Base-by-base conservation (phyloP, 2,797 vertebrate genomes). In the Salarias fasciatus region DNA sequence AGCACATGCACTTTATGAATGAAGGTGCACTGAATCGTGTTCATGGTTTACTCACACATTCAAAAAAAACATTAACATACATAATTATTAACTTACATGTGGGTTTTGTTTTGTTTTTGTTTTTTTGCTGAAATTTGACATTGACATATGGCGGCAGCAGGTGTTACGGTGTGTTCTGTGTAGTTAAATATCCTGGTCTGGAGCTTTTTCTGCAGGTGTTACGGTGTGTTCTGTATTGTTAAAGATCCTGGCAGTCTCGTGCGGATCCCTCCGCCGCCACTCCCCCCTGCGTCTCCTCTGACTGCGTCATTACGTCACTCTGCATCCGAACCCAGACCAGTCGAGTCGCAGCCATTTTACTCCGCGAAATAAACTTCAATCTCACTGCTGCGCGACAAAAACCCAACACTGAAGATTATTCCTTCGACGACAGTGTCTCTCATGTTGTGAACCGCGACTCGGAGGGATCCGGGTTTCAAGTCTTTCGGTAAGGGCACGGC, bases 331-430 rank as follows among this genome's bases (percentile, higher is more conserved):
- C 62, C 71, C 6, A 70, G 79, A 83, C 62, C 68, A 85, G 78
- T 82, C 84, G 93, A 85, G 78, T 82, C 84, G 93, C 93, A 89
- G 93, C 93, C 93, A 94, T 94, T 91, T 94, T 94, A 83, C 88
- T 91, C 88, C 75, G 80, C 60, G 65, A 88, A 87, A 91, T 89
- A 92, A 92, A 93, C 91, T 93, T 92, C 84, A 86, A 58, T 75
- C 83, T 66, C 72, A 51, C 7, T 63, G 73, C 77, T 24, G 12
- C 63, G 60, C 73, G 75, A 37, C 61, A 70, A 61, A n/a, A 72
- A 74, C 54, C 49, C 75, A 77, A 56, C 5, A 60, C 50, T 24
- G n/a, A 47, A 33, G 37, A 50, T 0, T 50, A 9, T 41, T 13
- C 11, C 1, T 6, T 18, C 12, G 63, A 59, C 63, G 57, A 6